These are phyloP conservation scores for Hyposoter dolosus DNA, from an alignment of 2,888 invertebrate genomes.

Conservation along the genomic window DNA sequence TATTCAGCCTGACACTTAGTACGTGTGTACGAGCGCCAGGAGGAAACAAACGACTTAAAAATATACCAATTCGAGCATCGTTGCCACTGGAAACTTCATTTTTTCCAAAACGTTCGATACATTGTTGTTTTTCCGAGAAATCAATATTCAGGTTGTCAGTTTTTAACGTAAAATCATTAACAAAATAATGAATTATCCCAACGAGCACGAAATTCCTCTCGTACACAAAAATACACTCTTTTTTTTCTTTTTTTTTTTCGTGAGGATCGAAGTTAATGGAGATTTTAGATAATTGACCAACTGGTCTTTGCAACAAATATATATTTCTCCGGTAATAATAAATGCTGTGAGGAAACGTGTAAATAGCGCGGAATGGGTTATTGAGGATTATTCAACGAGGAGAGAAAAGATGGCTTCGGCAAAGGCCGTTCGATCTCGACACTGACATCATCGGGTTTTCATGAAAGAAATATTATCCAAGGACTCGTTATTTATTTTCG, in stretches of 20 bases:
- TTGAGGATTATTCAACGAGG: constrained; percentile 46
- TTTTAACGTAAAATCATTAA: neutral
- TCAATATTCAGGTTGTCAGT: too few relatives aligned
- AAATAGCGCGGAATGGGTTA: constrained; percentile 42
- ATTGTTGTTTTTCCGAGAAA: too few relatives aligned
- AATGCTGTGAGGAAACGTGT: constrained; percentile 28
- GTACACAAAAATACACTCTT: neutral
- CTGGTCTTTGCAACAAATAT: neutral
- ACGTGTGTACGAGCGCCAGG: neutral
- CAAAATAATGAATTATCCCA: neutral
- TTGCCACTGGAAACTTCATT: neutral
- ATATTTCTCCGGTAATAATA: constrained; percentile 15
- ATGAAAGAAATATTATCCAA: constrained; percentile 14
- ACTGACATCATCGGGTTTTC: constrained; percentile 49
- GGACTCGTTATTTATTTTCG: neutral
- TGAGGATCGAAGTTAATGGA: neutral
- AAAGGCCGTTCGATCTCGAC: constrained; percentile 28
- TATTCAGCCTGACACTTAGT: neutral
- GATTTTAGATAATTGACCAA: neutral
- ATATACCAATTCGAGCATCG: neutral
- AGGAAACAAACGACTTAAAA: neutral
- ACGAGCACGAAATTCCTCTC: neutral
- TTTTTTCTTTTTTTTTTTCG: neutral
- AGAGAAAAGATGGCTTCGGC: constrained; percentile 21
- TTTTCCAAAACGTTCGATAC: too few relatives aligned